phyloP scores from a whole-genome alignment of 2,113 vertebrate genomes.

The Phrynocephalus versicolor region DNA sequence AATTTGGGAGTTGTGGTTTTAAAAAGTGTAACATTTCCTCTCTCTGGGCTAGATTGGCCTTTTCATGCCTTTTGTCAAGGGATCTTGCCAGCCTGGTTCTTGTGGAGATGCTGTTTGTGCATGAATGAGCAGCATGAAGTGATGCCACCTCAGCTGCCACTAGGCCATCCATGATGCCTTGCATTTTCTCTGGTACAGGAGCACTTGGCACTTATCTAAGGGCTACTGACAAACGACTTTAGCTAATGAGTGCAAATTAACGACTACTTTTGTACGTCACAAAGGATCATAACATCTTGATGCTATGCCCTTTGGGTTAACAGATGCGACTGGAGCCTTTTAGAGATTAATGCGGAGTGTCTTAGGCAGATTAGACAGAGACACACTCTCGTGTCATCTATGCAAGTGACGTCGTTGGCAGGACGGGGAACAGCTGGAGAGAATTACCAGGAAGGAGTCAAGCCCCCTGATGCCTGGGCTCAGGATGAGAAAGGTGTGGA shows the following conservation, averaged over 20 bases:
- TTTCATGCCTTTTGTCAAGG: constrained; percentile 6
- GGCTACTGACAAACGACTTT: constrained; percentile 73
- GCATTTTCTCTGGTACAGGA: constrained; percentile 52
- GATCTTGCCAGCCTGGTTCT: constrained; percentile 15
- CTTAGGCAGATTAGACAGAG: constrained; percentile 73
- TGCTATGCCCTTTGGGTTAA: constrained; percentile 82
- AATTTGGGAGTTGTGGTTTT: too few species aligned
- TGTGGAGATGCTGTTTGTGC: constrained; percentile 21
- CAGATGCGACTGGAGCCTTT: constrained; percentile 63
- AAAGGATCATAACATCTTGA: constrained; percentile 74
- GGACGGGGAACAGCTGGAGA: neutral
- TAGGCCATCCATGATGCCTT: constrained; percentile 35
- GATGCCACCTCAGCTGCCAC: constrained; percentile 33
- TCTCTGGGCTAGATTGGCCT: too few species aligned
- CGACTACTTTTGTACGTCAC: constrained; percentile 77
- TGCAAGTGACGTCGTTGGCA: constrained; percentile 63
- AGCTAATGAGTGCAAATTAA: constrained; percentile 82
- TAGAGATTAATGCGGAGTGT: constrained; percentile 80
- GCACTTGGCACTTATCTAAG: constrained; percentile 69
- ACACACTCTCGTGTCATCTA: constrained; percentile 63
- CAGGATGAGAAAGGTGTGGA: too few species aligned
- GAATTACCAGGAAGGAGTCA: neutral
- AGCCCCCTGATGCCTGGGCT: neutral
- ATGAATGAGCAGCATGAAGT: constrained; percentile 17
- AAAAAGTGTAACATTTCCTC: too few species aligned